Evolutionary conservation across 1,140 invertebrate species (phyloP).

Genomic region (Eubasilissa regina): DNA sequence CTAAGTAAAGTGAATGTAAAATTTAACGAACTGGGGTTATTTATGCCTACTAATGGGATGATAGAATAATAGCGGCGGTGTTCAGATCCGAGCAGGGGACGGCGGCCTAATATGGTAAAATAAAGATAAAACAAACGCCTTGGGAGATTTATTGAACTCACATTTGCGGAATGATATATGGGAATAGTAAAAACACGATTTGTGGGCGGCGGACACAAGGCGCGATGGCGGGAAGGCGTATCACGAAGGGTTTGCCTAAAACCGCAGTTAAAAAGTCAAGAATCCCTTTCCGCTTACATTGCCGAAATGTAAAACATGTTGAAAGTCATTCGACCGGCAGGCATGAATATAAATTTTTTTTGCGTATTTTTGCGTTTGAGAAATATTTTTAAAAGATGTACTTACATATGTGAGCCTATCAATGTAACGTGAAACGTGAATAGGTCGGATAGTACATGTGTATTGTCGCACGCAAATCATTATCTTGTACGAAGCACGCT

Average conservation of each 20-base stretch:
- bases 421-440: too few relatives aligned
- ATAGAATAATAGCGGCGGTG: too few relatives aligned
- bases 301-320: neutral
- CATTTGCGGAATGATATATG: conserved; percentile 53
- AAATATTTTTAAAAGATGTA: too few relatives aligned
- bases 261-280: conserved; percentile 38
- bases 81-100: neutral
- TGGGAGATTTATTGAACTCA: conserved; percentile 52
- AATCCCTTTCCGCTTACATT: conserved; percentile 10
- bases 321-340: neutral
- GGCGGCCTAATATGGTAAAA: conserved; percentile 34
- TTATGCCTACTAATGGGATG: too few relatives aligned
- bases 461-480: too few relatives aligned
- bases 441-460: too few relatives aligned
- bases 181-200: conserved; percentile 45
- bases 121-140: conserved; percentile 50
- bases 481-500: too few relatives aligned
- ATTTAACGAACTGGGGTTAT: too few relatives aligned
- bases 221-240: conserved; percentile 15
- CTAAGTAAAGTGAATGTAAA: too few relatives aligned
- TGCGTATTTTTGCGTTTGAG: neutral
- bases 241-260: conserved; percentile 43
- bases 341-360: neutral
- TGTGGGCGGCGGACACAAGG: conserved; percentile 41
- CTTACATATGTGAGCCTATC: too few relatives aligned